Percentiles rank a stretch among this genome's conserved stretches.
These are phyloP conservation scores for Bradypus variegatus DNA, from an alignment of 2,797 vertebrate genomes.

Conservation along the genomic window DNA sequence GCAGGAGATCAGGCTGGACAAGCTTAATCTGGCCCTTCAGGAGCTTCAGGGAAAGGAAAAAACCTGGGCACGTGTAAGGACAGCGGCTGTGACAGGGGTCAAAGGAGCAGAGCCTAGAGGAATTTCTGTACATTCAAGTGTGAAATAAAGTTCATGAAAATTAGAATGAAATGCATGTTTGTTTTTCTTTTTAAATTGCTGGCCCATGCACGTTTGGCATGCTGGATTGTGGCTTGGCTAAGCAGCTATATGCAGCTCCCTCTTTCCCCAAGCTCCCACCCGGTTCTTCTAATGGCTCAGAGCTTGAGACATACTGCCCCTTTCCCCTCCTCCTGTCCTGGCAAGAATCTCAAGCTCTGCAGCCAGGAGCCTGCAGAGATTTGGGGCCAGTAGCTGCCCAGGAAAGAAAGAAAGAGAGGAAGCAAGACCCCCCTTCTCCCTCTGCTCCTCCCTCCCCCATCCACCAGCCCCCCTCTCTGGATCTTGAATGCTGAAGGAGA, in stretches of 20 bases:
- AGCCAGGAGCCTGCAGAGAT: slow-evolving; percentile 58
- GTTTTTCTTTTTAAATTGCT: neutral
- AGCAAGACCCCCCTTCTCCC: slow-evolving; percentile 19
- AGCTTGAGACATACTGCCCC: slow-evolving; percentile 23
- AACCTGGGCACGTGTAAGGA: neutral
- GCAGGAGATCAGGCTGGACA: neutral
- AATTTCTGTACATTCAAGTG: neutral
- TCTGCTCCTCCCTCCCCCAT: neutral
- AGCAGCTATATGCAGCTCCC: neutral
- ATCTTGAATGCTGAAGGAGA: slow-evolving; percentile 62
- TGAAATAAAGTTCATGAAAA: neutral
- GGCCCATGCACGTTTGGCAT: neutral
- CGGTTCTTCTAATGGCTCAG: neutral
- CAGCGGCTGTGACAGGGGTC: no score
- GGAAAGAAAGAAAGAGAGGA: slow-evolving; percentile 62
- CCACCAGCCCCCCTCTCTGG: slow-evolving; percentile 45
- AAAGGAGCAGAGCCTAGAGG: neutral
- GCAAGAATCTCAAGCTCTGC: slow-evolving; percentile 35
- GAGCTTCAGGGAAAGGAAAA: neutral
- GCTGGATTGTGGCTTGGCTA: neutral
- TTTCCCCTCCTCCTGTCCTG: slow-evolving; percentile 37
- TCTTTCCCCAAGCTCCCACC: neutral
- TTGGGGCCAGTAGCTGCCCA: slow-evolving; percentile 49
- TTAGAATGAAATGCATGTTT: neutral
- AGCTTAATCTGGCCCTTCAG: neutral